Evolutionary conservation across 2,888 invertebrate genomes (phyloP).

Genomic region (Augochlorella aurata): DNA sequence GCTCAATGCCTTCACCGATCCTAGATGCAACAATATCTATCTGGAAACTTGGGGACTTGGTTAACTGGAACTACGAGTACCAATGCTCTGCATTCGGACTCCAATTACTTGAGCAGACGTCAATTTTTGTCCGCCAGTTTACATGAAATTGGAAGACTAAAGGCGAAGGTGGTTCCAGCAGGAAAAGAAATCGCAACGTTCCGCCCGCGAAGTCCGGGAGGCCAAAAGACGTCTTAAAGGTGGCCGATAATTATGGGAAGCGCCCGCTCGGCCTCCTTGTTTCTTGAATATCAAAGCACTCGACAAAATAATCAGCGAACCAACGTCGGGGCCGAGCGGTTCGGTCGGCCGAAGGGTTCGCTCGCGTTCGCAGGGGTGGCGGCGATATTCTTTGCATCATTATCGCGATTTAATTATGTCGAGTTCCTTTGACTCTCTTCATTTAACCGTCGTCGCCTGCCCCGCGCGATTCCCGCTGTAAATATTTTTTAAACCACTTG

Average conservation of each 20-base stretch:
- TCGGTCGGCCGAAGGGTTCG: conserved; percentile 65
- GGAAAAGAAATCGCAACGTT: conserved; percentile 34
- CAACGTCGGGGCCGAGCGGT: conserved; percentile 55
- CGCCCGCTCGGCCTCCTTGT: conserved; percentile 60
- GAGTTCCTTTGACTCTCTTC: conserved; percentile 77
- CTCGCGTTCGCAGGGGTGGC: conserved; percentile 33
- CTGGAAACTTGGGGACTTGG: background rate
- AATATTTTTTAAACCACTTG: conserved; percentile 64
- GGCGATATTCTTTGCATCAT: conserved; percentile 77
- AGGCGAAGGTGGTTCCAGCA: background rate
- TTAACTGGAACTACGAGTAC: too few species aligned
- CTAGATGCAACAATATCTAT: background rate
- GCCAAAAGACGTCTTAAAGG: conserved; percentile 56
- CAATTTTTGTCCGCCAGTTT: too few species aligned
- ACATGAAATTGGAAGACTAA: too few species aligned
- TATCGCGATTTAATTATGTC: conserved; percentile 78
- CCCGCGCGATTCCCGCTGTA: conserved; percentile 52
- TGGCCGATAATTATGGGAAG: conserved; percentile 71
- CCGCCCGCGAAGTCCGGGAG: background rate
- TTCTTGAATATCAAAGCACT: conserved; percentile 74
- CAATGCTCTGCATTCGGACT: too few species aligned
- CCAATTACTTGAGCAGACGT: too few species aligned
- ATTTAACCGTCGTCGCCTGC: conserved; percentile 62
- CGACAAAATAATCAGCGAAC: conserved; percentile 73
- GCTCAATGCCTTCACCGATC: background rate